Percentiles rank a stretch among this genome's conserved stretches.
Conservation (phyloP, 2,113 vertebrate species). For the Psittacula cyanocephala region DNA sequence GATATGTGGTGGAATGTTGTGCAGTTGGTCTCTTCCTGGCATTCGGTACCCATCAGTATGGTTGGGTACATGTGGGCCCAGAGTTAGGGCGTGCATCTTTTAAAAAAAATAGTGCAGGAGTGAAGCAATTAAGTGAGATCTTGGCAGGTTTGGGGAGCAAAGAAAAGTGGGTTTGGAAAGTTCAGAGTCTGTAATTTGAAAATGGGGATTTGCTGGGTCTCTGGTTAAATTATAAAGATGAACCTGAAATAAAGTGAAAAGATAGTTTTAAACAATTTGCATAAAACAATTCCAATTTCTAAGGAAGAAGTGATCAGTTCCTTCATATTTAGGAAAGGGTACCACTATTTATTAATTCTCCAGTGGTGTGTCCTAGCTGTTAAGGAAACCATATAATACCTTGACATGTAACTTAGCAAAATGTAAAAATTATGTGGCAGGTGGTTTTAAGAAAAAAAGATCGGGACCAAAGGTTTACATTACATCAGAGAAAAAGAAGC, state of each 20-base stretch:
- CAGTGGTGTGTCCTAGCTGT: background rate
- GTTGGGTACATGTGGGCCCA: fast-evolving
- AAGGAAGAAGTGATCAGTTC: background rate
- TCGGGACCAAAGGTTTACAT: background rate
- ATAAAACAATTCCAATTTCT: background rate
- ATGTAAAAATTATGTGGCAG: background rate
- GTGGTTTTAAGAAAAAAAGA: background rate
- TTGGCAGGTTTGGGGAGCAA: background rate
- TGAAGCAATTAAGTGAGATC: background rate
- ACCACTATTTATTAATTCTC: background rate
- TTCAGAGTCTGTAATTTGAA: background rate
- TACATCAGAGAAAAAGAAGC: background rate
- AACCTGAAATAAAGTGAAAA: background rate
- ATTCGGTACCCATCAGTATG: background rate
- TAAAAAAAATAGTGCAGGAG: background rate
- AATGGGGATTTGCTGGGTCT: background rate
- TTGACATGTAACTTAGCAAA: background rate
- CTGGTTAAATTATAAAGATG: background rate
- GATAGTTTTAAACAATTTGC: background rate
- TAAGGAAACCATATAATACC: background rate
- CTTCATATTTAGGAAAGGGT: background rate
- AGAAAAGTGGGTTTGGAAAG: background rate
- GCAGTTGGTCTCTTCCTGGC: background rate
- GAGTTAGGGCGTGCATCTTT: background rate
- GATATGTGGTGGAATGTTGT: fast-evolving